Conservation (phyloP, 2,888 invertebrate genomes). For the Crioceris asparagi region DNA sequence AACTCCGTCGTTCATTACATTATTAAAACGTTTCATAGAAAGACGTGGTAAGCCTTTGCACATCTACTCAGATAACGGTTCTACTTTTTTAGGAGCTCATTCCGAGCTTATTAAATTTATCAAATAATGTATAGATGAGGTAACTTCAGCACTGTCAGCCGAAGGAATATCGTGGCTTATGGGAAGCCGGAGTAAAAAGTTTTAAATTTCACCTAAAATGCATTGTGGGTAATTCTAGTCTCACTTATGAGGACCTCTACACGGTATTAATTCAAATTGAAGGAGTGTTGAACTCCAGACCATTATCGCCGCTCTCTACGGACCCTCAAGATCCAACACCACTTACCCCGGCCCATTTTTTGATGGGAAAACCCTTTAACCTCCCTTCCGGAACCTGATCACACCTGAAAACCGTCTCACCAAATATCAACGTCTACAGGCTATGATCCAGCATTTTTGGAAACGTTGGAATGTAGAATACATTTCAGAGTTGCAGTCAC, state of each 20-base stretch:
- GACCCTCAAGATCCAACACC: constrained; percentile 2
- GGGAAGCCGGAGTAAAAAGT: neutral
- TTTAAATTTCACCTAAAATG: constrained; percentile 1
- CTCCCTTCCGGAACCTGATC: too few relatives aligned
- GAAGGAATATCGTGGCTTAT: neutral
- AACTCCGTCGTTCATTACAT: neutral
- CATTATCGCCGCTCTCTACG: constrained; percentile 1
- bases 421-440: neutral
- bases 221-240: neutral
- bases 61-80: constrained; percentile 1
- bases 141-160: neutral
- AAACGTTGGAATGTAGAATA: constrained; percentile 2
- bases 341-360: constrained; percentile 3
- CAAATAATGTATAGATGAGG: too few relatives aligned
- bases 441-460: neutral
- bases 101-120: too few relatives aligned
- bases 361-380: constrained; percentile 1
- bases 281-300: constrained; percentile 2
- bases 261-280: constrained; percentile 2
- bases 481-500: neutral
- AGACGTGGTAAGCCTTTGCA: neutral
- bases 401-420: constrained; percentile 1
- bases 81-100: neutral
- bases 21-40: neutral
- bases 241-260: constrained; percentile 1